Base-by-base conservation (phyloP, 1,140 invertebrate genomes). In the Papilio aristodemus region DNA sequence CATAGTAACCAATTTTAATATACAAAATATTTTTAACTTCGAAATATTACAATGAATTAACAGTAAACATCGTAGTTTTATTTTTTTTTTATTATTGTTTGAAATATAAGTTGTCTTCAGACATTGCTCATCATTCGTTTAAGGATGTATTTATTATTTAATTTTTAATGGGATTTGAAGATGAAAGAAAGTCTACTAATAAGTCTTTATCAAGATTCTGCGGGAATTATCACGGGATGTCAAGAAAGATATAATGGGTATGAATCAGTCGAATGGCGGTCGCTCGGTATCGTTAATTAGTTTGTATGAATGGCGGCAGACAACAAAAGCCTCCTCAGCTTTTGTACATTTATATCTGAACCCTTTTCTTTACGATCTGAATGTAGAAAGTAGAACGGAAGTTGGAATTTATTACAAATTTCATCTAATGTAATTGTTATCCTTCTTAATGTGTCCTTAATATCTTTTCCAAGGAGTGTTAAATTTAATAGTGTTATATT, bases 261-360 rank as follows among this genome's bases (percentile, higher is more conserved):
- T 10, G 17, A 50, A 50, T 50, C 46, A 50, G 46, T 50, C 14
- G 46, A 50, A 50, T 50, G 17, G 46, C 46, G 46, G 46, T 50
- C 46, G 46, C 46, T 50, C 46, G 17, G 46, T 50, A 50, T 50
- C 46, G 46, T 50, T 50, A 50, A 50, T 50, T 50, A 50, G 46
- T 50, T 50, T 50, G 46, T 50, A 50, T 50, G 46, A 50, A 50
- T 19, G 46, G 46, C 46, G 46, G 10, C 46, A 50, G 46, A 50
- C 46, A 50, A 50, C 46, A 50, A 50, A 50, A 50, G 46, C 17
- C 46, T 14, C 41, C 46, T 50, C 46, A 50, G 46, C 46, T 50
- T 50, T 50, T 50, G 19, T 50, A 46, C 43, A 50, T 14, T 50
- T 50, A 50, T 50, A 50, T 50, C 46, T 50, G 46, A 50, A 50